Base-by-base conservation (phyloP, 2,888 invertebrate genomes). In the Drosophila borborema region DNA sequence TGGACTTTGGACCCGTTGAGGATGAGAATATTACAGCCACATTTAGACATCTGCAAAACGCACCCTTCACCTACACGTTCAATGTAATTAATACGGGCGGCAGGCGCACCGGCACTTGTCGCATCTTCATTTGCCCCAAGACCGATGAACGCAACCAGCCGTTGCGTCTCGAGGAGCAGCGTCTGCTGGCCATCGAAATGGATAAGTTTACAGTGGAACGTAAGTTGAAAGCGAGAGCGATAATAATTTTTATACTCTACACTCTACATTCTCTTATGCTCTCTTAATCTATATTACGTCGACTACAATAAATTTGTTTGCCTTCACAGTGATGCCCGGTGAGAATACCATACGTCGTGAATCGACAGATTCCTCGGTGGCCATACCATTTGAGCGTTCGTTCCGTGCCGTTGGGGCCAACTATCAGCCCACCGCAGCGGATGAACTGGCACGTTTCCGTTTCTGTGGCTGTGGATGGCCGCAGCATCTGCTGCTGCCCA, bases 401-500 rank as follows among this genome's bases (percentile, higher is more conserved):
- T 98, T 97, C 95, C 95, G 96, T 6, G 94, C 95, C 84, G 91
- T 96, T 74, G 96, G 96, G 80, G 89, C 91, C 0, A 93, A 91
- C 28, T 93, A 95, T 14, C 95, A 96, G 0, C 93, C 92, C 0
- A 88, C 75, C 3, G 82, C 81, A 10, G 92, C 94, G 0, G 93
- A 92, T 3, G 91, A 93, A 3, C 93, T 94, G 0, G 94, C 94
- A 0, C 92, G 93, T 60, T 96, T 96, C 93, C 96, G 96, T 93
- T 97, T 96, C 94, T 98, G 97, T 93, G 97, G 97, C 71, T 98
- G 97, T 87, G 97, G 97, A 59, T 97, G 97, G 97, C 97, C 97
- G 0, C 95, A 97, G 72, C 97, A 97, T 92, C 94, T 97, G 95
- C 94, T 97, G 8, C 80, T 97, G 41, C 96, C 97, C 0, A 96